Evolutionary conservation across 2,113 vertebrate genomes (phyloP).

Genomic region (Cyanoderma ruficeps): DNA sequence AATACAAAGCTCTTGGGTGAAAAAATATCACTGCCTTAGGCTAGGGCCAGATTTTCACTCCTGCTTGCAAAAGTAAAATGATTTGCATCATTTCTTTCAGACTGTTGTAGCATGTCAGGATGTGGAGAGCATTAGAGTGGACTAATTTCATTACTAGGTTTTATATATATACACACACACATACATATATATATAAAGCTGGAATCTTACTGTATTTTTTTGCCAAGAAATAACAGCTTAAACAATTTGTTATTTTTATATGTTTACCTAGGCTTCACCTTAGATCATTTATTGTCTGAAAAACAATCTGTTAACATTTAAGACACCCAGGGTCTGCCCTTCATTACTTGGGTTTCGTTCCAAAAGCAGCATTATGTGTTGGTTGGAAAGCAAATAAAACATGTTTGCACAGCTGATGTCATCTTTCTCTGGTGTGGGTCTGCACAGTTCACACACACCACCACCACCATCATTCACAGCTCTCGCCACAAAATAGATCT

Average conservation of each 20-base stretch:
- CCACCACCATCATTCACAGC: neutral
- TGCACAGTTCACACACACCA: neutral
- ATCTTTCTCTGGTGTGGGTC: neutral
- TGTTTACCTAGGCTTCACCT: neutral
- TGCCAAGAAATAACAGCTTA: neutral
- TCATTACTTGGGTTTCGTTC: neutral
- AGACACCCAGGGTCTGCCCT: neutral
- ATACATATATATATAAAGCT: fast-evolving
- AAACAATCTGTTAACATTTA: neutral
- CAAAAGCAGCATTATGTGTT: neutral
- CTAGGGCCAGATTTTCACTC: neutral
- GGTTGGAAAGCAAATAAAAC: neutral
- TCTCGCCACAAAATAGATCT: neutral
- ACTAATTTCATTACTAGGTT: neutral
- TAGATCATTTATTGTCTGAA: neutral
- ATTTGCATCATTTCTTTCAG: neutral
- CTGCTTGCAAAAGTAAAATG: neutral
- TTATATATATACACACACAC: fast-evolving
- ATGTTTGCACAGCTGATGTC: neutral
- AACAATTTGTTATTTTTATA: neutral
- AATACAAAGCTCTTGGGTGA: neutral
- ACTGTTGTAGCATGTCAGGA: neutral
- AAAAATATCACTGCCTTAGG: neutral
- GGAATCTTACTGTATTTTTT: neutral
- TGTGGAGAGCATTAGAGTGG: neutral